Evolutionary conservation across 2,113 vertebrate species (phyloP), one percentile per base, ranked within the genome.

Genomic region (Oxyruncus cristatus): DNA sequence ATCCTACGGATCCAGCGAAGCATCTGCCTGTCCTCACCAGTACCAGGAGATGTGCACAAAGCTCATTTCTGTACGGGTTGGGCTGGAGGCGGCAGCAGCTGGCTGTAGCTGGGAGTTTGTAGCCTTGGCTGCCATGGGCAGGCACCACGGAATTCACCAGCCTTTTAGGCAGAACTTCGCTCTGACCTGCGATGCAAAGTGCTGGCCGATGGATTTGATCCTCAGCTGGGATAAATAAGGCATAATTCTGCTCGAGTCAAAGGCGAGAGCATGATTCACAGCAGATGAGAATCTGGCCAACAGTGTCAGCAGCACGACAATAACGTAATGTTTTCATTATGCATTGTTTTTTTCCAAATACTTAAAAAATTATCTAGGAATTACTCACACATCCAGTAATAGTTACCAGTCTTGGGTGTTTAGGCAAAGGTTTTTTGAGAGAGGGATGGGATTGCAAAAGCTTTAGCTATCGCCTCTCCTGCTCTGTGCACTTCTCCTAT

Each of bases 281-380:
- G 93, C 96, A 96, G 95, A 93, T 94, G 95, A 96, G 95, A 53
- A 95, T 91, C 93, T 93, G 96, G 93, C 95, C 95, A 90, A 92
- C 28, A 68, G 96, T 97, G 96, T 95, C 85, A 92, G 94, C 86
- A 72, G 86, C 96, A 95, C 63, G 92, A 87, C 96, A 95, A 92
- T 82, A 94, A 90, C 86, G 91, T 97, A 97, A 96, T 96, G 96
- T 95, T 96, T 96, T 94, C 96, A 96, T 96, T 96, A 96, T 95
- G 86, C 77, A 94, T 95, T 96, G 95, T 94, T 97, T 96, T 97
- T 93, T 91, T 86, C 88, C 86, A 97, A 95, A 97, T 95, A 89
- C 92, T 96, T 95, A 95, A 96, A 95, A 96, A 97, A 96, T 96
- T 96, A 95, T 96, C 93, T 87, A 94, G 91, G 96, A 96, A 94